Evolutionary conservation across 2,797 vertebrate genomes (phyloP), one percentile per base, ranked within the genome.

Genomic region (Siniperca scherzeri): DNA sequence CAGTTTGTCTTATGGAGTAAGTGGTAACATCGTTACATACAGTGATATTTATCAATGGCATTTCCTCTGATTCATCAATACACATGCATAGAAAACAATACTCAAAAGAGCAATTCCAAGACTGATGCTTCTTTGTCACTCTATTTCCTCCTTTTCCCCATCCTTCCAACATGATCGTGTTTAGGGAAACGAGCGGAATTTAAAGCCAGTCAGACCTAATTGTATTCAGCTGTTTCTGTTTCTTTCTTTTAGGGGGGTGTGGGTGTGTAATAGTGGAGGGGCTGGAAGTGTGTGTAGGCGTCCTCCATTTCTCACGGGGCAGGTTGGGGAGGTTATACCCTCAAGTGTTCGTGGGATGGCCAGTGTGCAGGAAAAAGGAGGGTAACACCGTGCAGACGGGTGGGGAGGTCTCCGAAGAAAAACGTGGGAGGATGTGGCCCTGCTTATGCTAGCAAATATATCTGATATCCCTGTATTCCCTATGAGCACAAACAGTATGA

Each of bases 141-240:
- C 22, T 60, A 76, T 60, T 14, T 17, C 61, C 40, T 56, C 16
- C 1, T 25, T 40, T 80, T 36, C 27, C 25, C 0, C 5, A 55
- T 74, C 44, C 44, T 33, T 65, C 19, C 55, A 69, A 44, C 75
- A 60, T 66, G 40, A 55, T 50, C 46, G 53, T 83, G 83, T 89
- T 87, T 82, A 74, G 84, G 83, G 71, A 92, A 92, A 91, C 52
- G 60, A 91, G 78, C 80, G 86, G 87, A 91, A 92, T 90, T 88
- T 88, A 89, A 93, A 89, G 87, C 77, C 91, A 87, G 81, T 90
- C 38, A 38, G 78, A 71, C 69, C 48, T 95, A 95, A 96, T 95
- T 94, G 83, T 90, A 67, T 93, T 93, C 95, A 96, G 94, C 94
- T 96, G 95, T 92, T 89, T 88, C 87, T 88, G 79, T 87, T 86